These are phyloP conservation scores for Nixonia krombeini DNA, from an alignment of 1,140 invertebrate species.

Conservation along the genomic window DNA sequence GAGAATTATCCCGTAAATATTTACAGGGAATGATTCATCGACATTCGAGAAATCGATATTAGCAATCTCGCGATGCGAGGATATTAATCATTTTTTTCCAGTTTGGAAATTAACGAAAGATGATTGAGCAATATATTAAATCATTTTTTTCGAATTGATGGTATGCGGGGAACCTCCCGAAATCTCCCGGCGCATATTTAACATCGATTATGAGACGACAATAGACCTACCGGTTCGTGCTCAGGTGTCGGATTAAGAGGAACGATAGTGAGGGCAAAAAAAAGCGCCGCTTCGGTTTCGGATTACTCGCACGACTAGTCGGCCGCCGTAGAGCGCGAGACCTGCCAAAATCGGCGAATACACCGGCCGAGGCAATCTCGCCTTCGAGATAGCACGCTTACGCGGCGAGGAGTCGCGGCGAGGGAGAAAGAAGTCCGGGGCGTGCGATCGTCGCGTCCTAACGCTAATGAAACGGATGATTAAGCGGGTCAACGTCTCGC, in stretches of 20 bases:
- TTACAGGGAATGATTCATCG: neutral
- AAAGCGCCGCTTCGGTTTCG: neutral
- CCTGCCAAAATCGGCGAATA: neutral
- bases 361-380: neutral
- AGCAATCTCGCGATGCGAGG: too few species aligned
- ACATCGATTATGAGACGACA: constrained; percentile 62
- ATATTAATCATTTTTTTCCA: too few species aligned
- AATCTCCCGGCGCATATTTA: constrained; percentile 48
- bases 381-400: too few species aligned
- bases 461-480: too few species aligned
- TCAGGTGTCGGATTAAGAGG: constrained; percentile 7
- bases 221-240: constrained; percentile 59
- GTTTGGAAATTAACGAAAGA: too few species aligned
- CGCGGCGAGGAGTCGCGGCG: too few species aligned
- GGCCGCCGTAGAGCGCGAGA: neutral
- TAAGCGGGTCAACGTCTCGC: neutral
- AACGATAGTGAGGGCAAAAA: neutral
- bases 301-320: constrained; percentile 3
- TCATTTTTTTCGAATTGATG: too few species aligned
- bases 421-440: too few species aligned
- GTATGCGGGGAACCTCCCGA: too few species aligned
- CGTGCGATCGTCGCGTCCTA: neutral
- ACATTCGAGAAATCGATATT: too few species aligned
- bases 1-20: neutral
- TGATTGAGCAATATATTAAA: too few species aligned